Base-by-base conservation (phyloP, 2,888 invertebrate species). In the Meloe dianella region DNA sequence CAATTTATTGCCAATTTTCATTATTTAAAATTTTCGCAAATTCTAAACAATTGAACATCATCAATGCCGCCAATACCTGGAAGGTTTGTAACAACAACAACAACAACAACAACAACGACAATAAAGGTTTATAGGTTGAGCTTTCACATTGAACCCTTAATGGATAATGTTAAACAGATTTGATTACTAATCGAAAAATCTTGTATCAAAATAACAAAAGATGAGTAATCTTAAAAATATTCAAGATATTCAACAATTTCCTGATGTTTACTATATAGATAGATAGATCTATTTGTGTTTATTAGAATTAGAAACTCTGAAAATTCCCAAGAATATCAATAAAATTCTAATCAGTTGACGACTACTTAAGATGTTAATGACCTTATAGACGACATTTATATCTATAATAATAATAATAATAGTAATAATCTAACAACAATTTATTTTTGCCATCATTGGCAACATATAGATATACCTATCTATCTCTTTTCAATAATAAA, bases 1-100 rank as follows among this genome's bases (percentile, higher is more conserved):
- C 59, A 32, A 59, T 59, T 59, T 59, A 35, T 59, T 59, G 35
- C 8, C 59, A 35, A 59, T 38, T 59, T 59, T 59, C 59, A 59
- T 35, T 59, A 35, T 59, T 59, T 59, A 22, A 30, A 59, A 59
- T 38, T 38, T 38, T 35, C 35, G 35, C 59, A 59, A 59, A 59
- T 20, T 24, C 35, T 17, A 59, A 59, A 35, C 59, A 38, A 38
- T 38, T 30, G 38, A 24, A 24, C 35, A 59, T 38, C 59, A 35
- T 38, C 59, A 38, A 59, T 22, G 32, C 22, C 24, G 20, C 20
- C 20, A 3, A 59, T 38, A 35, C 35, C 59, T 59, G 6, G 20
- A 38, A 38, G 35, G 35, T 35, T 35, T 12, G 20, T 10, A 35
- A 22, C 24, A 38, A 59, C 20, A 20, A 59, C 35, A 9, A 35